Evolutionary conservation across 2,797 vertebrate genomes (phyloP), one percentile per base, ranked within the genome.

Genomic region (Acipenser ruthenus): DNA sequence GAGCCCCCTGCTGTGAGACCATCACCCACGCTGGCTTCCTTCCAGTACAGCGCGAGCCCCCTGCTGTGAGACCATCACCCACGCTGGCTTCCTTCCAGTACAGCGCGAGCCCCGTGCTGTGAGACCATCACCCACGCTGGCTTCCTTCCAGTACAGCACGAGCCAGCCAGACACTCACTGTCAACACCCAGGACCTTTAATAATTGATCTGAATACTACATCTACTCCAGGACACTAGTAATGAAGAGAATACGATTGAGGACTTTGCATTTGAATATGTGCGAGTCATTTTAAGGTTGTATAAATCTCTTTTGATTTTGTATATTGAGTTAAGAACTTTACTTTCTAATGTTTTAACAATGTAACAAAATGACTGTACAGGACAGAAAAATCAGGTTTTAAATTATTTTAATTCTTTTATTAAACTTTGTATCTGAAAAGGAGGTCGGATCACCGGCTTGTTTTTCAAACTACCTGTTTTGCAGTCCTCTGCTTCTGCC

Each of bases 121-220:
- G 23, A 37, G 2, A 37, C 23, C 23, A 37, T 3, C 23, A 37
- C 23, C 23, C 23, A 37, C 23, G 2, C 23, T 93, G 86, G 94
- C 93, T 12, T 94, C 95, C 49, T 97, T 96, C 79, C 93, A 93
- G 74, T 90, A 92, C 67, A 88, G 86, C 82, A 90, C 86, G 50
- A 89, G 88, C 73, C 81, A 48, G 58, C 65, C 64, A 50, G 10
- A 8, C 6, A 9, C 23, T 15, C 23, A 11, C 8, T 2, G 11
- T 1, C 8, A 8, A 8, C 51, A 8, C 51, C 51, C 8, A 8
- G 51, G 51, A 53, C 51, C 51, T 1, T 11, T 1, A 52, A 8
- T 37, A 37, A 37, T 4, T 37, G 23, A 37, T 2, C 23, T 37
- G 23, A 37, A 37, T 37, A 37, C 23, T 15, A 64, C 4, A n/a